phyloP scores from a whole-genome alignment of 2,113 vertebrate genomes.

The Pterophyllum scalare region DNA sequence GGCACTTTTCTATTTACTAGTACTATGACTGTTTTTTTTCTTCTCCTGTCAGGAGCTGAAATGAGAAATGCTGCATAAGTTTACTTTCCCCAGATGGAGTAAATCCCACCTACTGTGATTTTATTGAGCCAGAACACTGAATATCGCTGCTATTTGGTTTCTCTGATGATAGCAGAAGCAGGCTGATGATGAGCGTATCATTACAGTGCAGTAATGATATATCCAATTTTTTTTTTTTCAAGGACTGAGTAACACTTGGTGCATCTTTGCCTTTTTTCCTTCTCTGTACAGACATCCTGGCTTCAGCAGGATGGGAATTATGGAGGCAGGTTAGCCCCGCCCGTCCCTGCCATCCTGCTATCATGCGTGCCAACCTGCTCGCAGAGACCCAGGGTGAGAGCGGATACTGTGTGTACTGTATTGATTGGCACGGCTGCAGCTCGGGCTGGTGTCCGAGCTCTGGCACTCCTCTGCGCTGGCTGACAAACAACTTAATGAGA shows the following conservation, averaged over 20 bases:
- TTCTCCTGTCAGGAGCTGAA: conserved; percentile 10
- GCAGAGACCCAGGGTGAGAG: conserved; percentile 41
- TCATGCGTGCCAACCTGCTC: conserved; percentile 50
- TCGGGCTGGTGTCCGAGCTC: conserved; percentile 48
- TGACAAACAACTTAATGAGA: conserved; percentile 61
- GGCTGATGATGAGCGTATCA: background rate
- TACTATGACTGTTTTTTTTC: conserved; percentile 14
- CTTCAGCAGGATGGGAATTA: background rate
- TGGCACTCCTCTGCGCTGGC: conserved; percentile 46
- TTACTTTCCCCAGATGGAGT: conserved; percentile 46
- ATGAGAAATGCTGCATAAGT: conserved; percentile 22
- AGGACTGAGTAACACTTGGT: background rate
- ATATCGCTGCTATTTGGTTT: conserved; percentile 15
- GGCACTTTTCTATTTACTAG: conserved; percentile 46
- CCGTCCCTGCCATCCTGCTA: conserved; percentile 21
- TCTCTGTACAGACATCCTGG: background rate
- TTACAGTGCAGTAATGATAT: background rate
- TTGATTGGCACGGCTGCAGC: conserved; percentile 66
- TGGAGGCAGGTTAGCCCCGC: conserved; percentile 10
- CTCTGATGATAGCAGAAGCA: conserved; percentile 1
- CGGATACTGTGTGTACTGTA: conserved; percentile 54
- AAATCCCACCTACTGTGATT: conserved; percentile 48
- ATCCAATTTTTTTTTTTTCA: background rate
- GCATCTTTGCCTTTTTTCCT: background rate
- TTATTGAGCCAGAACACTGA: conserved; percentile 27